Base-by-base conservation (phyloP, 2,797 vertebrate genomes). In the Antennarius maculatus region DNA sequence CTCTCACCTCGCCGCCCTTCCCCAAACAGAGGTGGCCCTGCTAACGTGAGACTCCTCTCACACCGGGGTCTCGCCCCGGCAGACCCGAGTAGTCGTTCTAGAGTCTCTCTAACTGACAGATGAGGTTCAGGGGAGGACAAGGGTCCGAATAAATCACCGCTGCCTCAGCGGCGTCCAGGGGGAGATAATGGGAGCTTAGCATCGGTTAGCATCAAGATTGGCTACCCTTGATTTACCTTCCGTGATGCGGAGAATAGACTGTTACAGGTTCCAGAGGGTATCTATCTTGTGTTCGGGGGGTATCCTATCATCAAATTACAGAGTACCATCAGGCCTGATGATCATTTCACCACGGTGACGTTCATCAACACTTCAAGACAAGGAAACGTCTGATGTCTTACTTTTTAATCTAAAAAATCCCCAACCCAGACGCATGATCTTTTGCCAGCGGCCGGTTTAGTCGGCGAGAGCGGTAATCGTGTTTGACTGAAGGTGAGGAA, bases 401-500 rank as follows among this genome's bases (percentile, higher is more conserved):
- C 70, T 86, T 80, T 58, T 74, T 67, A 54, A 81, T 66, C 27
- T 54, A 57, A 67, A 66, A 78, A 76, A 71, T 81, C 72, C 74
- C 23, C 83, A 83, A 90, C 79, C 89, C 80, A 89, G 88, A 90
- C 87, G 79, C 78, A 67, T 43, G 9, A 2, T 34, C 46, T 51
- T 29, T 54, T 76, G 87, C 89, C 87, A 23, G 68, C 81, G 86
- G 88, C 85, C 77, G 73, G 71, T 91, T 92, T 88, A 90, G 83
- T 46, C 83, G 70, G 90, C 71, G 90, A 88, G 81, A 92, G 89
- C 86, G 81, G 86, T 91, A 91, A 91, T 90, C 82, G 86, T 81
- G 84, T 92, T 85, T 88, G 91, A 92, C 88, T 91, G 84, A 88
- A 92, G 88, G 90, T 92, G 91, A 86, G 80, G 87, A 91, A 89